These are phyloP conservation scores for Drosophila lacteicornis DNA, from an alignment of 1,140 invertebrate genomes.

Conservation along the genomic window DNA sequence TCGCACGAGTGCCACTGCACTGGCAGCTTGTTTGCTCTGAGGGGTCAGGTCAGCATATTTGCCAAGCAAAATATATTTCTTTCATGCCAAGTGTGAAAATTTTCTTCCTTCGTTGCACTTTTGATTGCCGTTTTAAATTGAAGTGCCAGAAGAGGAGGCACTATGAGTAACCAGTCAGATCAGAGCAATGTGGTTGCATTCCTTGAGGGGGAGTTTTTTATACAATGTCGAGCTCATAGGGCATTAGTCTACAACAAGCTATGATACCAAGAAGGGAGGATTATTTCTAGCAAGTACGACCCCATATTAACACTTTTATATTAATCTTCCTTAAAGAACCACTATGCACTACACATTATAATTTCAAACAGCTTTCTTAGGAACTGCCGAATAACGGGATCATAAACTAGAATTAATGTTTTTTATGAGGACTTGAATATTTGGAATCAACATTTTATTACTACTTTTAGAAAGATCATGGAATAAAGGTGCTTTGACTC, in stretches of 20 bases:
- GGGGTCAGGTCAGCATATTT: conserved; percentile 82
- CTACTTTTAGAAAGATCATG: background rate
- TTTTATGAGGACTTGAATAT: too few relatives aligned
- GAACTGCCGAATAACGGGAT: background rate
- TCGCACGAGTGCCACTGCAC: conserved; percentile 74
- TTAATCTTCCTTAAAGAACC: too few relatives aligned
- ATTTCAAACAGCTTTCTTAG: too few relatives aligned
- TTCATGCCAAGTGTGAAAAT: conserved; percentile 74
- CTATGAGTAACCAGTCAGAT: conserved; percentile 33
- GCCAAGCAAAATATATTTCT: conserved; percentile 73
- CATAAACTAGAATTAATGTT: background rate
- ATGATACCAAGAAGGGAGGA: background rate
- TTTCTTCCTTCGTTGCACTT: conserved; percentile 76
- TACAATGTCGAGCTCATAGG: background rate
- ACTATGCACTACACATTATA: too few relatives aligned
- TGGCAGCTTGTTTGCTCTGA: conserved; percentile 72
- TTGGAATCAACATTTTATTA: too few relatives aligned
- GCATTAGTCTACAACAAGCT: conserved; percentile 23
- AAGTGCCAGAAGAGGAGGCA: conserved; percentile 40
- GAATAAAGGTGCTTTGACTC: too few relatives aligned
- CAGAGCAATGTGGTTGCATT: conserved; percentile 59
- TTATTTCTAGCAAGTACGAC: background rate
- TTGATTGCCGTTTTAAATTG: conserved; percentile 72
- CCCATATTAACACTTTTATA: background rate
- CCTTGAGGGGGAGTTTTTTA: conserved; percentile 57